phyloP scores from a whole-genome alignment of 1,140 invertebrate species.

The Cyclargus thomasi region DNA sequence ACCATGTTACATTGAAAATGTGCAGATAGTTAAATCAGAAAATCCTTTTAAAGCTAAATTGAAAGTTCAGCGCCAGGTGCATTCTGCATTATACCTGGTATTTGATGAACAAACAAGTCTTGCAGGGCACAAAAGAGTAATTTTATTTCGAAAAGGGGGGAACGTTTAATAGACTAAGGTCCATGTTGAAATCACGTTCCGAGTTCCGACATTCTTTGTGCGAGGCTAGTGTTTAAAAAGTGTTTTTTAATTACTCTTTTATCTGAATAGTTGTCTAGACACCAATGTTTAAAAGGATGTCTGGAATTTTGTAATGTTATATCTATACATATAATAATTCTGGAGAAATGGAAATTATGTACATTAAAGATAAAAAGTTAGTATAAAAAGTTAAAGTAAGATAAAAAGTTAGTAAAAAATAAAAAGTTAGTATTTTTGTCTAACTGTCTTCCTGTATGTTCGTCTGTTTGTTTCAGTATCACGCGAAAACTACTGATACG shows the following conservation, averaged over 20 bases:
- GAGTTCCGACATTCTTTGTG: not conserved
- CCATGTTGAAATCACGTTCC: not conserved
- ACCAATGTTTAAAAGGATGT: not conserved
- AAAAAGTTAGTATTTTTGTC: too few relatives aligned
- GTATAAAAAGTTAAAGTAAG: too few relatives aligned
- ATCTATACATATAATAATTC: too few relatives aligned
- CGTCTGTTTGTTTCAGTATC: too few relatives aligned
- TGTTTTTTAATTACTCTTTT: slow-evolving; percentile 8
- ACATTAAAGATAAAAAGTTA: too few relatives aligned
- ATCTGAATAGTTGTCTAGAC: slow-evolving; percentile 1
- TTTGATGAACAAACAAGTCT: slow-evolving; percentile 10
- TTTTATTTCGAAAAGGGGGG: slow-evolving; percentile 4
- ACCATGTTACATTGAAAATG: not conserved
- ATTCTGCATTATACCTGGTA: slow-evolving; percentile 10
- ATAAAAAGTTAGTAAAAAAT: too few relatives aligned
- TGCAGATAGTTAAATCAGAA: slow-evolving; percentile 26
- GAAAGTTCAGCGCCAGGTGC: slow-evolving; percentile 18
- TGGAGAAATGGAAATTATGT: too few relatives aligned
- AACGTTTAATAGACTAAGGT: slow-evolving; percentile 9
- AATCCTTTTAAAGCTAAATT: slow-evolving; percentile 28
- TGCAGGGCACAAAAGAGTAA: slow-evolving; percentile 9
- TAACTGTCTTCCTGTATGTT: too few relatives aligned
- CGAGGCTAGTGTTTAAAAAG: slow-evolving; percentile 3
- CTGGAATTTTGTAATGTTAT: not conserved
- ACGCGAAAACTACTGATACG: too few relatives aligned